A percentile compares a stretch with the other conserved stretches of the same genome.
These are phyloP conservation scores for Drosophila kurseongensis DNA, from an alignment of 1,140 invertebrate species.

Conservation along the genomic window DNA sequence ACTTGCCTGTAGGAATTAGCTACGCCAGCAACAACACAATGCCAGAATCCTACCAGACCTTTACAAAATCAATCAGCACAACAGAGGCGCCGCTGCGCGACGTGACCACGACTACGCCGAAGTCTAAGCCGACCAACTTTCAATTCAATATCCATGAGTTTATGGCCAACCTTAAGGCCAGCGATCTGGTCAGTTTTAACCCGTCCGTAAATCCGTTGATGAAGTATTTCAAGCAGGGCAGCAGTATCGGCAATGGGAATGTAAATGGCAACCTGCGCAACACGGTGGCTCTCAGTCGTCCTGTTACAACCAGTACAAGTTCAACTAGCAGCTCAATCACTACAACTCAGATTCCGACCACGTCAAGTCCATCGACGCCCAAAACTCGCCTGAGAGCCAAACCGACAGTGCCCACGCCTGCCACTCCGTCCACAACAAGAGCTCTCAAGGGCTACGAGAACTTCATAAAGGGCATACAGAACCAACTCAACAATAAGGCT, in stretches of 20 bases:
- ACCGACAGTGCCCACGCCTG: constrained; percentile 12
- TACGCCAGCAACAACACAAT: constrained; percentile 59
- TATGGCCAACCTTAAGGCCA: constrained; percentile 69
- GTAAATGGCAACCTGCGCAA: constrained; percentile 32
- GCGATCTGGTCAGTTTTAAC: constrained; percentile 69
- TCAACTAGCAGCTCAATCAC: constrained; percentile 6
- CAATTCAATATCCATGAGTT: constrained; percentile 80
- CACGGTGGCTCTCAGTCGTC: constrained; percentile 49
- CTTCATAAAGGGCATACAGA: constrained; percentile 70
- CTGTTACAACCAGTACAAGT: constrained; percentile 16
- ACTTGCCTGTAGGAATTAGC: constrained; percentile 59
- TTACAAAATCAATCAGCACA: constrained; percentile 54
- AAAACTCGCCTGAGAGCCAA: constrained; percentile 19
- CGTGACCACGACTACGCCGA: constrained; percentile 22
- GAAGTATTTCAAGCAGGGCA: constrained; percentile 76
- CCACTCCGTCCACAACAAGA: constrained; percentile 36
- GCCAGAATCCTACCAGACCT: constrained; percentile 75
- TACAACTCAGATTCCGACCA: constrained; percentile 8
- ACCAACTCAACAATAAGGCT: constrained; percentile 39
- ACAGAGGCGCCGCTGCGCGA: constrained; percentile 25
- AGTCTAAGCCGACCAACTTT: constrained; percentile 48
- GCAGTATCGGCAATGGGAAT: constrained; percentile 46
- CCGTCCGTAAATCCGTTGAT: constrained; percentile 73
- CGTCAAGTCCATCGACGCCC: constrained; percentile 2
- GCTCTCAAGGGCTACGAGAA: constrained; percentile 71